Evolutionary conservation across 2,888 invertebrate species (phyloP).

Genomic region (Hypomecis atomaria): DNA sequence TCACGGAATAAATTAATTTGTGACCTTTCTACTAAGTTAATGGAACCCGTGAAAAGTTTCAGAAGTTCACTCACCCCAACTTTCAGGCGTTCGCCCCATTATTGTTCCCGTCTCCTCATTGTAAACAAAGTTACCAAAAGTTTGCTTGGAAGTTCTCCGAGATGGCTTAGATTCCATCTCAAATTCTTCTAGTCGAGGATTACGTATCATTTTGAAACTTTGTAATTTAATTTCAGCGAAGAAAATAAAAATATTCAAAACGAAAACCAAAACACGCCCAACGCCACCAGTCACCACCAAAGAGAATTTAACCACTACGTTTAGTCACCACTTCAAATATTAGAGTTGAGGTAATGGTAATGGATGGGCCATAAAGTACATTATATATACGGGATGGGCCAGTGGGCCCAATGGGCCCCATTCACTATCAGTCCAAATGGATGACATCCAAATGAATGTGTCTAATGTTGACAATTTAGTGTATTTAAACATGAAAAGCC

Average conservation of each 20-base stretch:
- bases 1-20: no score
- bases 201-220: constrained; percentile 58
- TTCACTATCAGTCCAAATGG: no score
- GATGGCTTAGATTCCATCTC: constrained; percentile 67
- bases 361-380: no score
- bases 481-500: no score
- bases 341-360: no score
- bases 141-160: constrained; percentile 51
- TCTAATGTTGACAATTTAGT: no score
- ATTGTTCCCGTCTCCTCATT: constrained; percentile 74
- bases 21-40: background rate
- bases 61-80: constrained; percentile 79
- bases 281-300: constrained; percentile 4
- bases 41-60: constrained; percentile 8
- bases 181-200: constrained; percentile 70
- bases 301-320: no score
- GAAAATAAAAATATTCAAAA: constrained; percentile 37
- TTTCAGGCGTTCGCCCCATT: constrained; percentile 77
- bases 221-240: constrained; percentile 41
- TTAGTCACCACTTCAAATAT: no score
- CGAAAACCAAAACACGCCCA: constrained; percentile 36
- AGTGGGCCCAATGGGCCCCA: no score
- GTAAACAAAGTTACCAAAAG: constrained; percentile 63
- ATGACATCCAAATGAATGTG: no score
- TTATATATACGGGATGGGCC: no score